Base-by-base conservation (phyloP, 2,113 vertebrate species). In the Peromyscus californicus region DNA sequence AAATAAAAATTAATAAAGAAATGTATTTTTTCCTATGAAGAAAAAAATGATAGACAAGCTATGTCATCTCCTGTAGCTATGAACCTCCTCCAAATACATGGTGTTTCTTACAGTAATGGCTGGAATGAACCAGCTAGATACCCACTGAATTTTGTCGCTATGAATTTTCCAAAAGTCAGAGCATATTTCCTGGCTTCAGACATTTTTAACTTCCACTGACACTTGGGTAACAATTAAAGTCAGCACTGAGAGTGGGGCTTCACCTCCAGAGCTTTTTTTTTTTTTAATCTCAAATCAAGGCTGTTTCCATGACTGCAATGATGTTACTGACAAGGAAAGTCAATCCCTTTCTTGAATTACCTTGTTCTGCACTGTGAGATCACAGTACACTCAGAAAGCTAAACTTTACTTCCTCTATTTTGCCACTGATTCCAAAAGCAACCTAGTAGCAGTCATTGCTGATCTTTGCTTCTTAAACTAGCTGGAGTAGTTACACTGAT, bases 381-480 rank as follows among this genome's bases (percentile, higher is more conserved):
- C 84, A 39, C 36, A 75, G 65, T 75, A 48, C 33, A 65, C 29
- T 80, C 92, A 76, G 45, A 80, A 94, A 93, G 31, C 16, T 2
- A 63, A 48, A 33, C 31, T 89, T 76, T 65, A 5, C 90, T 91
- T 93, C 87, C 65, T 87, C 24, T 87, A 33, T 88, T 90, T 88
- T 92, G 51, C 45, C 33, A 13, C 86, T 70, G 39, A 59, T 67
- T 88, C 70, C 59, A 59, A 63, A 61, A 54, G 75, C 87, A 95
- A 74, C 15, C 48, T 42, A 90, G 45, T 67, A 57, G 75, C 5
- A 59, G 11, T 48, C 54, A 90, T n/a, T 59, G 69, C 6, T 59
- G 33, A 57, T 57, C 51, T 80, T 36, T 57, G 57, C 51, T 80
- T 85, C 84, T 95, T 92, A 84, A 72, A 88, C 33, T 36, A 80